Base-by-base conservation (phyloP, 2,888 invertebrate genomes). In the Lordiphosa andalusiaca region DNA sequence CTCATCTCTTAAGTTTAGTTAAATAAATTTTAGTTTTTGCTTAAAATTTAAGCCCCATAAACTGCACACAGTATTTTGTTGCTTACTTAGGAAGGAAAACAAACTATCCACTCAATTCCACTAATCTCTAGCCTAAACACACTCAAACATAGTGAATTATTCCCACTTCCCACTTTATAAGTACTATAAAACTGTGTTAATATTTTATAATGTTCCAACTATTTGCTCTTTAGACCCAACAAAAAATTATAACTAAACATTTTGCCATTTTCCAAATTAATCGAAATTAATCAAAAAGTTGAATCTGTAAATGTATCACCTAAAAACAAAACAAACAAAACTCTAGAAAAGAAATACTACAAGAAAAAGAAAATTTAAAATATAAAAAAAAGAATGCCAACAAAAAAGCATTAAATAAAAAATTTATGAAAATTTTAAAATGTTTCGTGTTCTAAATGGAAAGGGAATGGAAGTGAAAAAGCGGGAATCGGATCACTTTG, bases 1-100 rank as follows among this genome's bases (percentile, higher is more conserved):
- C 21, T 47, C 53, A 55, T 58, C n/a, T 25, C 40, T 38, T 77
- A 77, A 69, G 58, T 67, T 21, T 81, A 84, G 71, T 71, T 77
- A 77, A 75, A 64, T 58, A 61, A 62, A 75, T 65, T 71, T 63
- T 63, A 53, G 70, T 51, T 62, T 67, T 69, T 80, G 83, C 73
- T 72, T 83, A 81, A 75, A 71, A 69, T 72, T 67, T 78, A 78
- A 78, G 85, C 81, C 61, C 65, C 63, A 75, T 50, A 59, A 77
- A 67, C 80, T 75, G 78, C 84, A 85, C 78, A 86, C 86, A 87
- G 87, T 87, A 87, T 86, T 87, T 86, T 86, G 85, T 86, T 71
- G 83, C 71, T 77, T 86, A 84, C 74, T 70, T 80, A 30, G 60
- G 69, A 69, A 64, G 35, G 35, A 19, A 36, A 42, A 65, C 42